phyloP scores from a whole-genome alignment of 2,113 vertebrate genomes.

The Sakesphorus luctuosus region DNA sequence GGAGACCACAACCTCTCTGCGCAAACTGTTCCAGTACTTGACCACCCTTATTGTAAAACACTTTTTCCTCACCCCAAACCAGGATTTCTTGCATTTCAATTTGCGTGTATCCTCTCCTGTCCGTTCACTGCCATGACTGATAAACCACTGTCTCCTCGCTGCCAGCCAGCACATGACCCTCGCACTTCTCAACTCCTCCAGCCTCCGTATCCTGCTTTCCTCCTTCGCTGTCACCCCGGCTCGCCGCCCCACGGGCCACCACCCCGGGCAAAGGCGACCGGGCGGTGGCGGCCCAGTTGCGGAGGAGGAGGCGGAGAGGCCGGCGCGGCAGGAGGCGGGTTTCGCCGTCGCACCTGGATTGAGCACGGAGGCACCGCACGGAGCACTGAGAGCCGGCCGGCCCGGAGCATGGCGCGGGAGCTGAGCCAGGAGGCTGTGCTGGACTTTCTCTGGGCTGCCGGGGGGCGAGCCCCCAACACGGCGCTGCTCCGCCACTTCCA shows the following conservation, averaged over 20 bases:
- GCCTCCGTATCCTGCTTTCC: background rate
- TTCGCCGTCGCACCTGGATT: background rate
- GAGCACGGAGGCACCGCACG: background rate
- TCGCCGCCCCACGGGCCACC: background rate
- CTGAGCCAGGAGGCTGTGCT: constrained; percentile 88
- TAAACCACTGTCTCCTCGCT: background rate
- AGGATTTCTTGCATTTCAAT: background rate
- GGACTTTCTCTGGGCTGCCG: constrained; percentile 80
- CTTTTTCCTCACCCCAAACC: background rate
- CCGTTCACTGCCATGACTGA: rapidly evolving
- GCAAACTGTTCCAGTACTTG: background rate
- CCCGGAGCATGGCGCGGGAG: constrained; percentile 81
- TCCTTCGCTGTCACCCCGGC: background rate
- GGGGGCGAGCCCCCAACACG: constrained; percentile 84
- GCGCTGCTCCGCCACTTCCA: constrained; percentile 85
- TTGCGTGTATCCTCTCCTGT: background rate
- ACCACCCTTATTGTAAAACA: background rate
- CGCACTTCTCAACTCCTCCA: background rate
- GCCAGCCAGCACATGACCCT: rapidly evolving
- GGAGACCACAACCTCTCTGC: background rate
- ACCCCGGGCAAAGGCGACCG: constrained; percentile 13
- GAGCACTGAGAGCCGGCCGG: background rate
- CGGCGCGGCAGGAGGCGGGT: constrained; percentile 28
- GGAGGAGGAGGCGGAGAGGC: background rate
- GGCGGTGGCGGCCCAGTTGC: background rate